phyloP scores from a whole-genome alignment of 2,113 vertebrate species.

The Amphiprion percula region DNA sequence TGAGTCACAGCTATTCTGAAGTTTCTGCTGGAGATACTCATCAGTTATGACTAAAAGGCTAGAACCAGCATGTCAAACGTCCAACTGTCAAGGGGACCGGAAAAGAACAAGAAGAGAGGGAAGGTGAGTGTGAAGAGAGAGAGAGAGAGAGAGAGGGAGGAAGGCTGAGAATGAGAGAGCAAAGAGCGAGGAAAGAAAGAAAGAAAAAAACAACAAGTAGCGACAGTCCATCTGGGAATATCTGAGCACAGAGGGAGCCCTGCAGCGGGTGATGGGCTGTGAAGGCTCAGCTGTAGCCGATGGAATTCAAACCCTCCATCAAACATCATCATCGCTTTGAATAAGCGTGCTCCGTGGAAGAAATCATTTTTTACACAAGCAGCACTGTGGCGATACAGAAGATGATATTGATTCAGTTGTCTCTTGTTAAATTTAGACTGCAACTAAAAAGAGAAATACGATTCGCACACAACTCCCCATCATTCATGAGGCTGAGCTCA shows the following conservation, averaged over 20 bases:
- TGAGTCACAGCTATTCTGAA: conserved; percentile 72
- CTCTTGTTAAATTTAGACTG: conserved; percentile 5
- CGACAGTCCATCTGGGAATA: conserved; percentile 60
- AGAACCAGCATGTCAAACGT: conserved; percentile 68
- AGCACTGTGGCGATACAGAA: neutral
- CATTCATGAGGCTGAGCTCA: conserved; percentile 20
- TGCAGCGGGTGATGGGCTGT: conserved; percentile 58
- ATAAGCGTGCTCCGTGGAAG: conserved; percentile 6
- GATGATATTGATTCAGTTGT: conserved; percentile 35
- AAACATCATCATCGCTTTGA: conserved; percentile 42
- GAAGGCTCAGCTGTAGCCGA: conserved; percentile 49
- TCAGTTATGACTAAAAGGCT: conserved; percentile 71
- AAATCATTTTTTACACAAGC: conserved; percentile 37
- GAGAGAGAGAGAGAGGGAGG: conserved; percentile 1
- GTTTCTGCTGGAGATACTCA: conserved; percentile 66
- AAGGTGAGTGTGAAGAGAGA: conserved; percentile 13
- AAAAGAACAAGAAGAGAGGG: conserved; percentile 35
- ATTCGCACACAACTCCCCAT: conserved; percentile 4
- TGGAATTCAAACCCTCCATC: conserved; percentile 55
- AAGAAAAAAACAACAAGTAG: conserved; percentile 52
- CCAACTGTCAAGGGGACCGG: conserved; percentile 66
- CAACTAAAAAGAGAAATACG: conserved; percentile 3
- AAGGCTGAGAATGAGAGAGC: conserved; percentile 26
- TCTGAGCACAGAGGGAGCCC: conserved; percentile 49
- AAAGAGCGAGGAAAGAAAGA: conserved; percentile 11